Conservation (phyloP, 2,888 invertebrate genomes). For the Chorisops tibialis region DNA sequence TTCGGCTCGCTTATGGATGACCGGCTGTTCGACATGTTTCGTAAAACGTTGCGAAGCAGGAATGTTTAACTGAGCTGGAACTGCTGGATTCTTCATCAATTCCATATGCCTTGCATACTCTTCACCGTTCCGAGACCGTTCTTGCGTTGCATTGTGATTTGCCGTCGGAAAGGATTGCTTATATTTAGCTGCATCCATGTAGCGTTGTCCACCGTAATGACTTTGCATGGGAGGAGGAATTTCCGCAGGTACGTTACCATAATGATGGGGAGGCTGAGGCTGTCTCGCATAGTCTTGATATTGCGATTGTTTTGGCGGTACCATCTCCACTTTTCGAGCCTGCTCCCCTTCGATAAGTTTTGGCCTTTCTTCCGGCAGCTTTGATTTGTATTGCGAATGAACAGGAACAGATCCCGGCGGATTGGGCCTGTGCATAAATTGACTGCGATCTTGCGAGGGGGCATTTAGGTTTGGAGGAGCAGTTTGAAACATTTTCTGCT, state of each 20-base stretch:
- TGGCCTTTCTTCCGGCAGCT: background rate
- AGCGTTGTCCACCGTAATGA: background rate
- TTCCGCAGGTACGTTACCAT: background rate
- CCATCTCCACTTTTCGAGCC: background rate
- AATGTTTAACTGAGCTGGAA: background rate
- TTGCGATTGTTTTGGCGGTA: background rate
- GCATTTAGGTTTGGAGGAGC: background rate
- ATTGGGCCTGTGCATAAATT: background rate
- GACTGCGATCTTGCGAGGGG: background rate
- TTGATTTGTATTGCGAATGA: background rate
- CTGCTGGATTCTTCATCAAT: background rate
- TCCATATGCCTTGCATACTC: background rate
- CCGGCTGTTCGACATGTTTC: background rate
- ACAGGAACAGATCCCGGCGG: background rate
- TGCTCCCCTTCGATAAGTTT: constrained; percentile 9
- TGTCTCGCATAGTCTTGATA: background rate
- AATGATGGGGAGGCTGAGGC: background rate
- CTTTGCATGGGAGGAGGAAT: background rate
- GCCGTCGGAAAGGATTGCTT: background rate
- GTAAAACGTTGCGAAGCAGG: background rate
- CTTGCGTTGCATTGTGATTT: constrained; percentile 26
- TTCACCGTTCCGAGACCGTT: background rate
- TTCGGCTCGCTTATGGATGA: background rate
- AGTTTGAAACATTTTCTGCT: background rate
- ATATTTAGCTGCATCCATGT: background rate